Base-by-base conservation (phyloP, 2,113 vertebrate genomes). In the Apodemus sylvaticus region DNA sequence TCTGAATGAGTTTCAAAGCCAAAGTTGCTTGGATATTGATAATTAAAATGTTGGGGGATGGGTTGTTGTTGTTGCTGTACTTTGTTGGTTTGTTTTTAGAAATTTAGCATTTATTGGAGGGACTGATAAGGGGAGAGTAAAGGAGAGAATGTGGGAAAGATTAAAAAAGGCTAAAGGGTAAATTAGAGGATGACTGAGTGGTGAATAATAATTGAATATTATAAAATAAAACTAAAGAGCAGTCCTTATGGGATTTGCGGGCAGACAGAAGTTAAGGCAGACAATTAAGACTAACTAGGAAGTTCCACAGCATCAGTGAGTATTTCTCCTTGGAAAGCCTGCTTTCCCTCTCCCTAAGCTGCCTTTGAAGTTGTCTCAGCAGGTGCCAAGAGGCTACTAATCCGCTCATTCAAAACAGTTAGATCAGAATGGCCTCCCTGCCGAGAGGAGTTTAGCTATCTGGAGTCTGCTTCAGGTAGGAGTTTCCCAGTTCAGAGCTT, bases 391-490 rank as follows among this genome's bases (percentile, higher is more conserved):
- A 53, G 85, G 85, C 34, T 70, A 68, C 85, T 87, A 71, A 87
- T 87, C 64, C 66, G 70, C 66, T 87, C 34, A 87, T 87, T 87
- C 85, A 51, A 70, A 70, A 87, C 42, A 87, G 85, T 87, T 71
- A 70, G 45, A 87, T 87, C 85, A 70, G 85, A 87, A 51, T 53
- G 31, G 64, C 85, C 48, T 87, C 85, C 85, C 85, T 24, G 85
- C 85, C 0, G 85, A 87, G 85, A 70, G 29, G 85, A 53, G 48
- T 6, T 68, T 70, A 10, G 24, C 45, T 5, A 45, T 14, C 64
- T 8, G 45, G 45, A 68, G 31, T 70, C 20, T 16, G 66, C 45
- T 70, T 71, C 31, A 10, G 20, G 45, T 68, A n/a, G 19, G 85
- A 87, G 64, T n/a, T 87, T 53, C 34, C 85, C 34, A 53, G 64